These are phyloP conservation scores for Mus spretus DNA, from an alignment of 2,797 vertebrate species.

Conservation along the genomic window DNA sequence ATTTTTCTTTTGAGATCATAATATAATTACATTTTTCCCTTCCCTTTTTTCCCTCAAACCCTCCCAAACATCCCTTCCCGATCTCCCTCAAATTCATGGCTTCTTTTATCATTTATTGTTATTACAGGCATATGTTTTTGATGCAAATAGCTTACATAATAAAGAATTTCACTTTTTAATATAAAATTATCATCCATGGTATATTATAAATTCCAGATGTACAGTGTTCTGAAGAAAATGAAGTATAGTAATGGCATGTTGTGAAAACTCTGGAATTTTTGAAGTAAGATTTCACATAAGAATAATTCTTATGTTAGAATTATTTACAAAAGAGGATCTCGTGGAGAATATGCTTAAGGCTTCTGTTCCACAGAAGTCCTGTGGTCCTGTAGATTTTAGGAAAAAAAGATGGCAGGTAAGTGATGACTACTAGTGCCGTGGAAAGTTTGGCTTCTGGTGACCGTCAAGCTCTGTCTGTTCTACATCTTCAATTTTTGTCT, in stretches of 20 bases:
- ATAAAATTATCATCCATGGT: neutral
- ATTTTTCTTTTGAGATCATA: neutral
- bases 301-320: neutral
- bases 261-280: neutral
- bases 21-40: neutral
- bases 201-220: neutral
- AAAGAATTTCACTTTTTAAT: neutral
- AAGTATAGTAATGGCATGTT: neutral
- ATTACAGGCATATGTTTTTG: neutral
- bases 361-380: neutral
- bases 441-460: neutral
- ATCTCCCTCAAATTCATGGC: neutral
- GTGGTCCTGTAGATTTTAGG: neutral
- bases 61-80: neutral
- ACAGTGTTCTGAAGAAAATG: neutral
- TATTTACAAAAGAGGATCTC: neutral
- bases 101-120: neutral
- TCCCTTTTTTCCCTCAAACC: neutral
- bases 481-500: neutral
- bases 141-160: neutral
- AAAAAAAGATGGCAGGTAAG: neutral
- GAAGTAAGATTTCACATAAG: neutral
- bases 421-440: neutral
- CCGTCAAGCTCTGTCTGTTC: neutral
- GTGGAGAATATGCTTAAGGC: neutral